Conservation (phyloP, 2,797 vertebrate genomes). For the Cetoscarus ocellatus region DNA sequence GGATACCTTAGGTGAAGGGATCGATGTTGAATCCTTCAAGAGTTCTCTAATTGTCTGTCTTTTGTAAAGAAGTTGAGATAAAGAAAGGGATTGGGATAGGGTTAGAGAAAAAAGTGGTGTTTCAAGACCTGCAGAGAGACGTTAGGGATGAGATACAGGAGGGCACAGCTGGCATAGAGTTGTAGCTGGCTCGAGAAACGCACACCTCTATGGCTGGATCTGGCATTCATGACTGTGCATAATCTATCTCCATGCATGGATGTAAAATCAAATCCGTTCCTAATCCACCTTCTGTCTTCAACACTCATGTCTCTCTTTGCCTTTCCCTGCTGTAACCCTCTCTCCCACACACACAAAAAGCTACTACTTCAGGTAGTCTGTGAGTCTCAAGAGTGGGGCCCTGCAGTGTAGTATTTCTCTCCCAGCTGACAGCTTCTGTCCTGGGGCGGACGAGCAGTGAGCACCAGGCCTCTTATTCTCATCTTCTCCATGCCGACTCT, state of each 20-base stretch:
- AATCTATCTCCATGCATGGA: slow-evolving; percentile 25
- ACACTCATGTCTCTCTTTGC: neutral
- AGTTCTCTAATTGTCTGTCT: too few relatives aligned
- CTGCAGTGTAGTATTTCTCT: slow-evolving; percentile 64
- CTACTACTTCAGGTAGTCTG: slow-evolving; percentile 43
- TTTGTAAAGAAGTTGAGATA: too few relatives aligned
- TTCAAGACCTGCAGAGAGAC: too few relatives aligned
- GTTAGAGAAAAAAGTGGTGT: too few relatives aligned
- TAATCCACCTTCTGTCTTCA: slow-evolving; percentile 33
- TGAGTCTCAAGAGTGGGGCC: slow-evolving; percentile 49
- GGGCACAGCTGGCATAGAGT: slow-evolving; percentile 50
- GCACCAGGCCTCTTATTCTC: slow-evolving; percentile 46
- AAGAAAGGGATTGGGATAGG: too few relatives aligned
- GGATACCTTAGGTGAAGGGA: too few relatives aligned
- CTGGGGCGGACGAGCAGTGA: slow-evolving; percentile 61
- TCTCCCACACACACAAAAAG: slow-evolving; percentile 19
- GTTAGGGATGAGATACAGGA: slow-evolving; percentile 16
- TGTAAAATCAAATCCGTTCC: slow-evolving; percentile 45
- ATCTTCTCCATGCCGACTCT: slow-evolving; percentile 30
- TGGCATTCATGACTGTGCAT: slow-evolving; percentile 54
- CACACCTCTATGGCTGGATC: slow-evolving; percentile 1
- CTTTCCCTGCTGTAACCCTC: neutral
- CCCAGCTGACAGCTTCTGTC: slow-evolving; percentile 79
- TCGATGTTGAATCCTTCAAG: too few relatives aligned
- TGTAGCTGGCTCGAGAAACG: too few relatives aligned